Evolutionary conservation across 2,797 vertebrate genomes (phyloP).

Genomic region (Hypotaenidia philippensis): DNA sequence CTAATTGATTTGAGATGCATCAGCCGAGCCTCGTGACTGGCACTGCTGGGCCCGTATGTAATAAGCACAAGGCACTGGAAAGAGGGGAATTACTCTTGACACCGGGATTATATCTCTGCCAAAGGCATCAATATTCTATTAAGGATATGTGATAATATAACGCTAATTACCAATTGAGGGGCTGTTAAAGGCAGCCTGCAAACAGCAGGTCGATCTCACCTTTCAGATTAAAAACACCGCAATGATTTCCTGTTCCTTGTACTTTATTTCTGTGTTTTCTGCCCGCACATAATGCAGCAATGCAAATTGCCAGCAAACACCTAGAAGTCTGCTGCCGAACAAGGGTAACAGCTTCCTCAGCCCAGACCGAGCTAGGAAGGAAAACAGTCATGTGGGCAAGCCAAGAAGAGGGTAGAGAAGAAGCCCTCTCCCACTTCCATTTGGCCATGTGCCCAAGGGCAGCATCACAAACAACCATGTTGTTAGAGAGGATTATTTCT

Average conservation of each 20-base stretch:
- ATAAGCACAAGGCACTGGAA: not conserved
- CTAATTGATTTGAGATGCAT: constrained; percentile 38
- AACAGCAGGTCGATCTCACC: constrained; percentile 53
- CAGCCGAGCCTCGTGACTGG: not conserved
- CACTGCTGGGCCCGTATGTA: not conserved
- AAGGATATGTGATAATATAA: constrained; percentile 64
- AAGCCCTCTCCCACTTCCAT: not conserved
- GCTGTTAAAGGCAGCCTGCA: constrained; percentile 37
- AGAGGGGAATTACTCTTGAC: constrained; percentile 67
- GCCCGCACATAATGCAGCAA: constrained; percentile 69
- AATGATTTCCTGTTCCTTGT: constrained; percentile 66
- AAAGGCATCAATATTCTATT: constrained; percentile 73
- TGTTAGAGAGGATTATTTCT: not conserved
- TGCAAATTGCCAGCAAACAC: constrained; percentile 17
- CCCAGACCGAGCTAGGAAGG: not conserved
- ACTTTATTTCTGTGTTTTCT: constrained; percentile 29
- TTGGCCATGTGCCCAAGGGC: constrained; percentile 11
- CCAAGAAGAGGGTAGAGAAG: not conserved
- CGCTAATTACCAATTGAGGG: constrained; percentile 68
- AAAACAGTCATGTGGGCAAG: not conserved
- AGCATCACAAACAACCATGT: not conserved
- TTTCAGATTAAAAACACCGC: constrained; percentile 49
- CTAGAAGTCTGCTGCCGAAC: constrained; percentile 42
- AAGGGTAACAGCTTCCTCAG: constrained; percentile 5
- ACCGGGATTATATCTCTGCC: constrained; percentile 60